Base-by-base conservation (phyloP, 2,888 invertebrate genomes). In the Phasia obesa region DNA sequence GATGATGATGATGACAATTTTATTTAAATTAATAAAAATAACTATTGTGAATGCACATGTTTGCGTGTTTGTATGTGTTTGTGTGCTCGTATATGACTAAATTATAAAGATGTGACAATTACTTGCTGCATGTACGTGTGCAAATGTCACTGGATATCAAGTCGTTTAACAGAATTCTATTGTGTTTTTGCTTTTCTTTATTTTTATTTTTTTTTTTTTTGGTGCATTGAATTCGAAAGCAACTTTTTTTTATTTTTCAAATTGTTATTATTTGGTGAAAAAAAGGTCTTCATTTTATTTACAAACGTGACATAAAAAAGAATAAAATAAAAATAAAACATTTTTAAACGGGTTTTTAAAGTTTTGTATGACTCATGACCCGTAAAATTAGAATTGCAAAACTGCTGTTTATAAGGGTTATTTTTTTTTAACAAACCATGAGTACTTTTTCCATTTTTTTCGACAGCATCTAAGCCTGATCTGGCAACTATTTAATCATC, bases 81-180 rank as follows among this genome's bases (percentile, higher is more conserved):
- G n/a, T 38, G 31, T 7, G 2, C 19, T 42, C 27, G 27, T 25
- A 38, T 25, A 21, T 55, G 23, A 2, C 19, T 23, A 47, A 5
- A 4, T 47, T 62, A 17, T 59, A 62, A 44, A 62, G 55, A 69
- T 59, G 70, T 59, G 70, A 57, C 44, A 70, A 57, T 51, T 44
- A 65, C 65, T 51, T 21, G 51, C 51, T 25, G 51, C 23, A n/a
- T 51, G 21, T 51, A 15, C 9, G n/a, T 31, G n/a, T 17, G 9
- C 19, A 7, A 17, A 4, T 42, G 38, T 35, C 9, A 9, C 11
- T 42, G 11, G 9, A 5, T 4, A 42, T 42, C 4, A 19, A 47
- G 47, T 47, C 55, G 13, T 55, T 27, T 55, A n/a, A n/a, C n/a
- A n/a, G 27, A 13, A 11, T 47, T 62, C 7, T 25, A 27, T 19